A percentile compares a stretch with the other conserved stretches of the same genome.
Conservation (phyloP, 2,113 vertebrate genomes). For the Pseudorectes ferrugineus region DNA sequence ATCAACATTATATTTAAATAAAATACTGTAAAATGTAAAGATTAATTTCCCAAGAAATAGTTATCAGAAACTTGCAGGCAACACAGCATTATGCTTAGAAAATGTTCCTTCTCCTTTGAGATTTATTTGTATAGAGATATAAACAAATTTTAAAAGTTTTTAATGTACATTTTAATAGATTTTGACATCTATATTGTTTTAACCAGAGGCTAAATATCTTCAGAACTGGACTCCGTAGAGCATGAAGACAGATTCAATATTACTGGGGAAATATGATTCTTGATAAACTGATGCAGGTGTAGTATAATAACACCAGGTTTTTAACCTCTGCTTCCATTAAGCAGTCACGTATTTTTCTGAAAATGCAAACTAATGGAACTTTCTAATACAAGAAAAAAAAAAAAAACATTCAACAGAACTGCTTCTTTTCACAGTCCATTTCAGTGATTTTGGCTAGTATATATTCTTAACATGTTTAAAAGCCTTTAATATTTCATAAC, state of each 20-base stretch:
- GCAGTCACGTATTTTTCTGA: not conserved
- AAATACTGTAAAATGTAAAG: not conserved
- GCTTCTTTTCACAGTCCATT: not conserved
- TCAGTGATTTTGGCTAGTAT: not conserved
- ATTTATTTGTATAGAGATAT: not conserved
- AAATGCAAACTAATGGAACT: not conserved
- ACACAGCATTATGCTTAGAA: not conserved
- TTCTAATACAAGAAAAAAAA: not conserved
- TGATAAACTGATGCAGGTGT: not conserved
- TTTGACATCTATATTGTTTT: not conserved
- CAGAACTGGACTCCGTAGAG: not conserved
- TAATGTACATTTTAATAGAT: not conserved
- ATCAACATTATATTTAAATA: not conserved
- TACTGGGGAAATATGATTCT: not conserved
- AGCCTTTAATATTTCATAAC: not conserved
- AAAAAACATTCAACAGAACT: rapidly evolving
- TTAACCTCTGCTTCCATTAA: not conserved
- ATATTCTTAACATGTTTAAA: not conserved
- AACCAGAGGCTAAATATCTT: not conserved
- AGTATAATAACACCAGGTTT: not conserved
- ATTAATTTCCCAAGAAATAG: not conserved
- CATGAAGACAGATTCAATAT: not conserved
- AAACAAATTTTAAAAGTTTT: not conserved
- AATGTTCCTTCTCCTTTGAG: not conserved
- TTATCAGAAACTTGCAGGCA: not conserved